Evolutionary conservation across 2,797 vertebrate genomes (phyloP).

Genomic region (Melanotaenia nigrans): DNA sequence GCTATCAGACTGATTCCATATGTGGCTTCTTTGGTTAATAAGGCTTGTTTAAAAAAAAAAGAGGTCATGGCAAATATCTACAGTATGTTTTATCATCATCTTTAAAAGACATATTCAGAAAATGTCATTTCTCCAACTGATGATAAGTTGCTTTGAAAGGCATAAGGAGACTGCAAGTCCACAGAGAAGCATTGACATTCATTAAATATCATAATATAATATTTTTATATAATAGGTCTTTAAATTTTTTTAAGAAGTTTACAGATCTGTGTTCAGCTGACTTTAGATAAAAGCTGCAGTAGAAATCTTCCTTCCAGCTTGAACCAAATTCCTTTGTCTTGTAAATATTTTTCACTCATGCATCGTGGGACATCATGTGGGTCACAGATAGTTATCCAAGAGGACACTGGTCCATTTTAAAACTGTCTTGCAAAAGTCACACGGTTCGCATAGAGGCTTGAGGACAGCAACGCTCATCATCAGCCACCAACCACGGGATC

Average conservation of each 20-base stretch:
- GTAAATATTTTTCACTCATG: slow-evolving; percentile 38
- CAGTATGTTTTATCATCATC: slow-evolving; percentile 28
- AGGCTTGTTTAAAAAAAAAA: slow-evolving; percentile 29
- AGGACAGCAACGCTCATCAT: slow-evolving; percentile 63
- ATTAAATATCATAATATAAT: slow-evolving; percentile 37
- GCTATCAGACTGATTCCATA: background rate
- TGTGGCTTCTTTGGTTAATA: slow-evolving; percentile 23
- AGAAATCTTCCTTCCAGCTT: slow-evolving; percentile 11
- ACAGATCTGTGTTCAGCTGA: slow-evolving; percentile 30
- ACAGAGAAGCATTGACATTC: slow-evolving; percentile 40
- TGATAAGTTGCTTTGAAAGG: slow-evolving; percentile 37
- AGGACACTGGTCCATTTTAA: slow-evolving; percentile 65
- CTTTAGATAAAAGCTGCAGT: slow-evolving; percentile 25
- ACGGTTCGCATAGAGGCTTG: slow-evolving; percentile 64
- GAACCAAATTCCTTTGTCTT: slow-evolving; percentile 23
- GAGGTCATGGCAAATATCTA: slow-evolving; percentile 24
- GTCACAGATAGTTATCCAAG: slow-evolving; percentile 59
- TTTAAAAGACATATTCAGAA: slow-evolving; percentile 38
- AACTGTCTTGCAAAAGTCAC: slow-evolving; percentile 72
- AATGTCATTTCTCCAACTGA: slow-evolving; percentile 15
- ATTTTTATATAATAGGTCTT: too few relatives aligned
- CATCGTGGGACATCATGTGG: slow-evolving; percentile 69
- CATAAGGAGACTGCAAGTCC: slow-evolving; percentile 32
- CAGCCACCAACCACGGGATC: slow-evolving; percentile 73
- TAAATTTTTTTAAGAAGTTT: slow-evolving; percentile 11